Evolutionary conservation across 2,888 invertebrate species (phyloP), one percentile per base, ranked within the genome.

Genomic region (Drosophila histrio): DNA sequence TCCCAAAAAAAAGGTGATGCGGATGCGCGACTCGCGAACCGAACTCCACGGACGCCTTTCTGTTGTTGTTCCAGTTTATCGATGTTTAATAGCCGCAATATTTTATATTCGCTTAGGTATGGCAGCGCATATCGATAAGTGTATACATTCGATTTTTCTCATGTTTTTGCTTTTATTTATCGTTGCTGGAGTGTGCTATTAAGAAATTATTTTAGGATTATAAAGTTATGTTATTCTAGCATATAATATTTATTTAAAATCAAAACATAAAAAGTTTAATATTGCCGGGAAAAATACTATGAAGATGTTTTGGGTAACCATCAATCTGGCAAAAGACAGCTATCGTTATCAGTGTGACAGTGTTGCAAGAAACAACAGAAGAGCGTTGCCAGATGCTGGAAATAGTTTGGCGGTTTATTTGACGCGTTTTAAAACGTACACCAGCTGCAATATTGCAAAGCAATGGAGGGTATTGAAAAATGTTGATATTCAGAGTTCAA

Each of bases 1-100:
- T 60, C 36, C 17, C 11, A 49, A 68, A 52, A 62, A 38, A 34
- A 53, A 53, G 26, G 28, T 56, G 78, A 73, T 59, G 73, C 61
- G 46, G 58, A 77, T 77, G 73, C 78, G 74, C 78, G 74, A 74
- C 78, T 78, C 78, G 78, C 74, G 74, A 74, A 73, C 78, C 74
- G 73, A 74, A 72, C 61, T 52, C 77, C 54, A 77, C 74, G 63
- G 79, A 75, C 79, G 74, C 74, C 74, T 73, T 72, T 72, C 67
- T 62, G 73, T 77, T 77, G 67, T 74, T 77, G 61, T 74, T 56
- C 5, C 17, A 36, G 15, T 28, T 9, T 68, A 70, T 61, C 62
- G 70, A 69, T 75, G 43, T 34, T 60, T 69, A 19, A 38, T 36
- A 46, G 67, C 53, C 50, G 54, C 60, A 26, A 24, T 41, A 53